phyloP scores from a whole-genome alignment of 2,113 vertebrate genomes.

The Eulemur rufifrons region DNA sequence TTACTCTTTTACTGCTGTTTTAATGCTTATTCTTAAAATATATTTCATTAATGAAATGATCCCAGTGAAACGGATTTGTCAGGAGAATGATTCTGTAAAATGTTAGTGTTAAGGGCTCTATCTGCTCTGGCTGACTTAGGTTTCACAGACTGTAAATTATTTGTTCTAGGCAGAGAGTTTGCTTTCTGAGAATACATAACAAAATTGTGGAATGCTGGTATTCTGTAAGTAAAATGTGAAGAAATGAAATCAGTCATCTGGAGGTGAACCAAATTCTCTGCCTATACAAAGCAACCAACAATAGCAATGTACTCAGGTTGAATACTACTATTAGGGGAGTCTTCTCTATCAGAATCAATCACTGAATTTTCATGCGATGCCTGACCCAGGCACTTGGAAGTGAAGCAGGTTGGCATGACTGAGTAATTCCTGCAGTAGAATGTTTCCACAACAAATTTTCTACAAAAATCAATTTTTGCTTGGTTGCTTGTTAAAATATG shows the following conservation, averaged over 20 bases:
- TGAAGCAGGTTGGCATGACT: not conserved
- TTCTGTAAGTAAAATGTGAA: not conserved
- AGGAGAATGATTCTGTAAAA: constrained; percentile 42
- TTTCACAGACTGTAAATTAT: constrained; percentile 3
- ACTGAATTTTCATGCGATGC: not conserved
- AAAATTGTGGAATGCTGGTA: not conserved
- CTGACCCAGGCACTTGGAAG: not conserved
- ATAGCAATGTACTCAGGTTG: not conserved
- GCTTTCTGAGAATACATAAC: not conserved
- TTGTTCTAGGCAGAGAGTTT: constrained; percentile 24
- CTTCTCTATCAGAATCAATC: constrained; percentile 5
- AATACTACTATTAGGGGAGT: not conserved
- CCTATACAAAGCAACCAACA: not conserved
- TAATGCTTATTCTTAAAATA: constrained; percentile 48
- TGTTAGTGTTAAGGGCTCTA: not conserved
- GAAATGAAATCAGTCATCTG: constrained; percentile 7
- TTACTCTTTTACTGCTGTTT: not conserved
- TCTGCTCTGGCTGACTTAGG: not conserved
- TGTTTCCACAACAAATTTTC: not conserved
- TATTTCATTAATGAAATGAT: constrained; percentile 59
- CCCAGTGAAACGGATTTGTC: constrained; percentile 13
- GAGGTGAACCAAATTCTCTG: not conserved
- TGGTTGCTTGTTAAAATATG: not conserved
- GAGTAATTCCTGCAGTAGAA: not conserved
- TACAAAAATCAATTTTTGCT: not conserved